These are phyloP conservation scores for Arenicola marina DNA, from an alignment of 2,888 invertebrate genomes.

Conservation along the genomic window DNA sequence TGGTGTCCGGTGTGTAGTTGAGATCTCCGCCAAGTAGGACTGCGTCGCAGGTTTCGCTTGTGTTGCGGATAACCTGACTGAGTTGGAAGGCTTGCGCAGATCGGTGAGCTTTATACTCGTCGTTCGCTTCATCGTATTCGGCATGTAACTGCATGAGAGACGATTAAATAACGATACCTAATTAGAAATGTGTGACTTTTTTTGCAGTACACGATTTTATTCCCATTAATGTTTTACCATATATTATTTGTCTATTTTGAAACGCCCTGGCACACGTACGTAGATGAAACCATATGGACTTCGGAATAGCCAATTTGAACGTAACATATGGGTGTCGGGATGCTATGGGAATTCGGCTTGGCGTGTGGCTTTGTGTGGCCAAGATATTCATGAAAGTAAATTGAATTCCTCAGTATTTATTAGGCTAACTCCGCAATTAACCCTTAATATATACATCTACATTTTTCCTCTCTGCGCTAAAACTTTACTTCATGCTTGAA, in stretches of 20 bases:
- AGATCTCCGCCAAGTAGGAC: constrained; percentile 92
- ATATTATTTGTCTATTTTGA: too few species aligned
- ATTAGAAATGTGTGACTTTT: not conserved
- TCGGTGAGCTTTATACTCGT: constrained; percentile 87
- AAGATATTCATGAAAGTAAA: too few species aligned
- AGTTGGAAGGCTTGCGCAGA: constrained; percentile 92
- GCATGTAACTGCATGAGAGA: constrained; percentile 25
- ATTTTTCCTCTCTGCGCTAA: too few species aligned
- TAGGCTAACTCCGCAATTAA: too few species aligned
- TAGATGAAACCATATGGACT: too few species aligned
- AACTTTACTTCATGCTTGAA: not conserved
- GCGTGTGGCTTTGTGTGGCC: too few species aligned
- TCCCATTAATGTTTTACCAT: not conserved
- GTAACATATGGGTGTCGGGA: too few species aligned
- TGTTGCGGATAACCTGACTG: constrained; percentile 89
- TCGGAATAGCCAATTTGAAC: too few species aligned
- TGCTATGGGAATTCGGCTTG: too few species aligned
- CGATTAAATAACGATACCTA: not conserved
- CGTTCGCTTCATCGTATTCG: constrained; percentile 67
- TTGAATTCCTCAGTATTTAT: too few species aligned
- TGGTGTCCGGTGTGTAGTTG: constrained; percentile 85
- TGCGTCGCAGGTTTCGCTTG: constrained; percentile 74
- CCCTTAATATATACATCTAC: too few species aligned
- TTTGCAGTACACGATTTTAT: not conserved
- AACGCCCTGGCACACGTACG: too few species aligned